Base-by-base conservation (phyloP, 2,888 invertebrate species). In the Automeris io region DNA sequence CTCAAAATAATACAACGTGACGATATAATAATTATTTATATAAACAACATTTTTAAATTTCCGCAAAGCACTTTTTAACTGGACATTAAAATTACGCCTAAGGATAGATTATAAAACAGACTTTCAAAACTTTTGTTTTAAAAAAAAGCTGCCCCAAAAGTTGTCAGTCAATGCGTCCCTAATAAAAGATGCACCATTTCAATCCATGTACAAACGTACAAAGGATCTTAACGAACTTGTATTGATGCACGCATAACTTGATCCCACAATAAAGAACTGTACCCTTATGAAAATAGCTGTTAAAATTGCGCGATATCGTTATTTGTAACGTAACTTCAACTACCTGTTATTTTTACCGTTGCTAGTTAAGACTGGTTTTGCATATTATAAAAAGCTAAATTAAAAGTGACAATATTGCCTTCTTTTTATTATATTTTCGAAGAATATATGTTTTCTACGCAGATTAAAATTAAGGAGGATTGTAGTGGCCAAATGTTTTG, bases 101-200 rank as follows among this genome's bases (percentile, higher is more conserved):
- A n/a, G n/a, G n/a, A n/a, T n/a, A n/a, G n/a, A n/a, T n/a, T n/a
- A n/a, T n/a, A n/a, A n/a, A n/a, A n/a, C n/a, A n/a, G n/a, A n/a
- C n/a, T n/a, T n/a, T n/a, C n/a, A n/a, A n/a, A n/a, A n/a, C n/a
- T n/a, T n/a, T n/a, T n/a, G n/a, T n/a, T n/a, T n/a, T n/a, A 29
- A 25, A 25, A 29, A 26, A 29, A 16, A 29, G 5, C 29, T 16
- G 16, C 29, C 16, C 29, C 29, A 29, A n/a, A 29, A 29, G 29
- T 29, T 16, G 29, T 24, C 24, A 11, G 24, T 29, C 26, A 13
- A 9, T 16, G 26, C 12, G 12, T 29, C 29, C 29, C 29, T 16
- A 44, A 43, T 40, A 42, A 43, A 37, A 35, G 45, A 44, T 50
- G 50, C 50, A 50, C 49, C 42, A 41, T 39, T 42, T 35, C 18